Base-by-base conservation (phyloP, 2,113 vertebrate genomes). In the Xiphorhynchus elegans region DNA sequence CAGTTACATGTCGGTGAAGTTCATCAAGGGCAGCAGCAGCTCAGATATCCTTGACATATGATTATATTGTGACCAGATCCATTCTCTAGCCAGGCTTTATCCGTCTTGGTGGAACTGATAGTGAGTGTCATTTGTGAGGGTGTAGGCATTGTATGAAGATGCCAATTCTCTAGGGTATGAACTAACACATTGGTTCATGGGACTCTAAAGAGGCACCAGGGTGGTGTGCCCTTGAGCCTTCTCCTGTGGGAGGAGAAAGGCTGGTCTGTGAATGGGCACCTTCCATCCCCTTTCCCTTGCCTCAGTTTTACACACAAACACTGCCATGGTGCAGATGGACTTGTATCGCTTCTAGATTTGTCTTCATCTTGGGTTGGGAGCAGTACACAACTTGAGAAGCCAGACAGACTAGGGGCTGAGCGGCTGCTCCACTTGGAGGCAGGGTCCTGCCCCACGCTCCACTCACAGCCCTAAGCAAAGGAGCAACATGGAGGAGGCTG, bases 391-490 rank as follows among this genome's bases (percentile, higher is more conserved):
- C 56, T 42, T n/a, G 37, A 40, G 37, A 46, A 82, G 17, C 1
- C 1, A 16, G 25, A 20, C 24, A 28, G 40, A 46, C n/a, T 2
- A 10, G 0, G 1, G 63, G 13, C 13, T 46, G 47, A 47, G 47
- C 26, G 84, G 42, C 37, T 55, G 26, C 42, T 72, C 25, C 12
- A 0, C 4, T 33, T 2, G 3, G 17, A 56, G 49, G 26, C 24
- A n/a, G 29, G 6, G 28, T 47, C 33, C 26, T 33, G 23, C 26
- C 37, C 37, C 25, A 4, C 0, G 2, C 11, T 42, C 24, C 5
- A 1, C 42, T 44, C 17, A 10, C 10, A 66, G 13, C 0, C 0
- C 4, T 0, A 0, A 60, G 60, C 4, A 7, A 74, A 59, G 60
- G 20, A 70, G n/a, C 0, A 0, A 13, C 17, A 33, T 4, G 2